Conservation (phyloP, 2,797 vertebrate genomes). For the Sphenodon punctatus region DNA sequence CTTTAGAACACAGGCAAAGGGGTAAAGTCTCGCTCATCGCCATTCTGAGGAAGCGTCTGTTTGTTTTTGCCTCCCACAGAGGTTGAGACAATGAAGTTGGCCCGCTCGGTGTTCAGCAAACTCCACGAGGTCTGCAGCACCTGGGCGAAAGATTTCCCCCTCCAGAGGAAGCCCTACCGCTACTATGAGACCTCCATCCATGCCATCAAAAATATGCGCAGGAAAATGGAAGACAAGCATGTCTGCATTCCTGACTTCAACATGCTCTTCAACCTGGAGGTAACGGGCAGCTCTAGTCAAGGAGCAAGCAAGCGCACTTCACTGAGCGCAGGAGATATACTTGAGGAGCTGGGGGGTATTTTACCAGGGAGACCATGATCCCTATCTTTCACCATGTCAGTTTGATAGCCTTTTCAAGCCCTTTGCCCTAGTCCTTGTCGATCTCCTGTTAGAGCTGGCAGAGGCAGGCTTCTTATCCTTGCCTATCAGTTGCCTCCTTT, state of each 20-base stretch:
- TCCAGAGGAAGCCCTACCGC: constrained; percentile 85
- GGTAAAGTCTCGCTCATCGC: neutral
- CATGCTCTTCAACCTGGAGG: constrained; percentile 96
- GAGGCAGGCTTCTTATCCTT: constrained; percentile 65
- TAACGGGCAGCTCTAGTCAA: too few relatives aligned
- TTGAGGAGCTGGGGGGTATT: neutral
- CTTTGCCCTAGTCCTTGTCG: constrained; percentile 40
- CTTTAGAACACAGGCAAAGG: constrained; percentile 35
- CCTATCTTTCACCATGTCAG: constrained; percentile 51
- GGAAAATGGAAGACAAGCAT: constrained; percentile 99
- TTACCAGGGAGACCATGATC: neutral
- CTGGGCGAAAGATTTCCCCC: constrained; percentile 94
- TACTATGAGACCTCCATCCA: constrained; percentile 99
- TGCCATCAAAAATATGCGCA: constrained; percentile 99
- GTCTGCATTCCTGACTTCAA: constrained; percentile 98
- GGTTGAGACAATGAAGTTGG: constrained; percentile 90
- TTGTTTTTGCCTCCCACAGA: constrained; percentile 77
- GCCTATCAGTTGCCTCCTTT: constrained; percentile 66
- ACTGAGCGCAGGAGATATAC: neutral
- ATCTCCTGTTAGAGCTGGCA: constrained; percentile 56
- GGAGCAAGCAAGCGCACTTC: too few relatives aligned
- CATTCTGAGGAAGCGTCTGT: constrained; percentile 15
- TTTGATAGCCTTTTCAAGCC: constrained; percentile 66
- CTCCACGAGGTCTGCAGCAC: constrained; percentile 91
- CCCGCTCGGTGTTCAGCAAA: constrained; percentile 88